Evolutionary conservation across 2,797 vertebrate species (phyloP).

Genomic region (Lemur catta): DNA sequence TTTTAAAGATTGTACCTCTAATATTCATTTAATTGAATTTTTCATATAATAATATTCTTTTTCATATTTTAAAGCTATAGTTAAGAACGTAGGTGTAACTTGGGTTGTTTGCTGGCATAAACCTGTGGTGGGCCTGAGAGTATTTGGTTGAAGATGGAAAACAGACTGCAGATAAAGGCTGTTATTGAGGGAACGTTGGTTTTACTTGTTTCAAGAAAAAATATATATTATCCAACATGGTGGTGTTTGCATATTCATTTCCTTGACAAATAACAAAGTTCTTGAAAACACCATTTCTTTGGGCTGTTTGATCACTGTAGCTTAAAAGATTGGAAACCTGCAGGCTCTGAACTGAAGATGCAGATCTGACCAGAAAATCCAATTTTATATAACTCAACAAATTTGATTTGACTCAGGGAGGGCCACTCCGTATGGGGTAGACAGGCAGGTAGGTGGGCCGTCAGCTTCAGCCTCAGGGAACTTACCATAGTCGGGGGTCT

Average conservation of each 20-base stretch:
- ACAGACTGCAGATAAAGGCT: background rate
- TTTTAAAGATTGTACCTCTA: background rate
- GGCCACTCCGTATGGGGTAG: too few species aligned
- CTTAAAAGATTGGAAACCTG: background rate
- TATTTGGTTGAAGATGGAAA: background rate
- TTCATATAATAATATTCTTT: accelerated
- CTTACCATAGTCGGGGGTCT: accelerated
- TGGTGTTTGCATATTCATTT: background rate
- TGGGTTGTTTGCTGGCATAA: background rate
- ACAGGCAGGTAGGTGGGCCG: accelerated
- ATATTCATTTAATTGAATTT: accelerated
- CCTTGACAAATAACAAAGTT: background rate
- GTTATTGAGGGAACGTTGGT: accelerated
- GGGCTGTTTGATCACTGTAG: background rate
- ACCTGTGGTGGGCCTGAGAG: accelerated
- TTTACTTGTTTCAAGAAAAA: background rate
- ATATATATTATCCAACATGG: background rate
- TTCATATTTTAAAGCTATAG: too few species aligned
- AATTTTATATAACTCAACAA: background rate
- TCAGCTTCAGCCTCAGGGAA: background rate
- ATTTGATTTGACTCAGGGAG: background rate
- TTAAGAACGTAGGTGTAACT: accelerated
- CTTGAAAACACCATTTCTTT: background rate
- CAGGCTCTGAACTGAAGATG: background rate
- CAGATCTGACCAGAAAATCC: background rate